phyloP scores from a whole-genome alignment of 2,888 invertebrate genomes.

The Teleiodes luculella region DNA sequence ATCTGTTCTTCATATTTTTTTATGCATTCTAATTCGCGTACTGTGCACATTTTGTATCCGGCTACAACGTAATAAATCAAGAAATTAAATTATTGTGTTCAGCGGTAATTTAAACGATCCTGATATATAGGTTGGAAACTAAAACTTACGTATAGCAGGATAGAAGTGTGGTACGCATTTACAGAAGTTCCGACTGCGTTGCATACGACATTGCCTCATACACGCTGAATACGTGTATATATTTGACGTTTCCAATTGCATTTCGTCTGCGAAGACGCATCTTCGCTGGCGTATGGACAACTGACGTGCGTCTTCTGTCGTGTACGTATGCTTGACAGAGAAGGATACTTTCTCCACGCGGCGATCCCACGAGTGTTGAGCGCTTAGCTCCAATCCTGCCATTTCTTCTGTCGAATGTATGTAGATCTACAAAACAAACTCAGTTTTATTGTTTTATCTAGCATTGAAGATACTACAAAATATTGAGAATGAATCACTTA shows the following conservation, averaged over 20 bases:
- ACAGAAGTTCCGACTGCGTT: constrained; percentile 79
- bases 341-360: constrained; percentile 80
- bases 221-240: constrained; percentile 86
- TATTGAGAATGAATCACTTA: constrained; percentile 35
- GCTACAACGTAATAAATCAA: constrained; percentile 37
- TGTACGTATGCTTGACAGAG: constrained; percentile 87
- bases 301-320: constrained; percentile 85
- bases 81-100: not conserved
- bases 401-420: constrained; percentile 84
- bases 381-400: constrained; percentile 82
- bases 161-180: constrained; percentile 87
- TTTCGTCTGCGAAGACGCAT: constrained; percentile 85
- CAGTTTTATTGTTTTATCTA: no score
- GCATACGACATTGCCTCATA: constrained; percentile 86
- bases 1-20: constrained; percentile 72
- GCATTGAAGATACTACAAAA: no score
- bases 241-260: constrained; percentile 77
- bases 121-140: no score
- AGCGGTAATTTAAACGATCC: not conserved
- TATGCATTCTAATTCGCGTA: constrained; percentile 80
- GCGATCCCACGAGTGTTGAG: constrained; percentile 84
- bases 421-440: constrained; percentile 67
- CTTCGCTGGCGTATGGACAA: constrained; percentile 82
- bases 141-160: constrained; percentile 72
- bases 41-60: constrained; percentile 78